These are phyloP conservation scores for Philopedon plagiatum DNA, from an alignment of 2,888 invertebrate genomes.

Conservation along the genomic window DNA sequence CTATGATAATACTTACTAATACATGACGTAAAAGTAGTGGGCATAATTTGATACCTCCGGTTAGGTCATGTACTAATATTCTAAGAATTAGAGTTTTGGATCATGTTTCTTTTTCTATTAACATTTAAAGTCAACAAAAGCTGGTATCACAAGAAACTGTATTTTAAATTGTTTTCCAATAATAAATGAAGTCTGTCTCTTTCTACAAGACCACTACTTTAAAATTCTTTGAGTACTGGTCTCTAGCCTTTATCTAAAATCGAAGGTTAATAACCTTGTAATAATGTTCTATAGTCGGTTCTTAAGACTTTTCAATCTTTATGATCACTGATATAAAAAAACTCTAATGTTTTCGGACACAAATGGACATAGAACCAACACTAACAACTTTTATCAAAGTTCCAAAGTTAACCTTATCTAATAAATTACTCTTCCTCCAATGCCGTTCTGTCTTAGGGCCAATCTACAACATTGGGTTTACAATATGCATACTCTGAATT, in stretches of 20 bases:
- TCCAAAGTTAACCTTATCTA: conserved; percentile 28
- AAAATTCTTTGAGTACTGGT: neutral
- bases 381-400: conserved; percentile 45
- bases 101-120: too few species aligned
- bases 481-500: too few species aligned
- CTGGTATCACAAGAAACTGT: too few species aligned
- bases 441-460: conserved; percentile 15
- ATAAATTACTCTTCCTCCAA: conserved; percentile 29
- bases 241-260: neutral
- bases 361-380: conserved; percentile 37
- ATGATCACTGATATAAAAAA: conserved; percentile 34
- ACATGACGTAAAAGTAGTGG: too few species aligned
- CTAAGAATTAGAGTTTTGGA: too few species aligned
- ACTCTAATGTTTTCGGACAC: conserved; percentile 30
- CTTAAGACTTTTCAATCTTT: conserved; percentile 30
- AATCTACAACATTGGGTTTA: neutral
- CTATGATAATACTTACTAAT: too few species aligned
- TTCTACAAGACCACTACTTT: neutral
- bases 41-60: too few species aligned
- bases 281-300: neutral
- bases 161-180: too few species aligned
- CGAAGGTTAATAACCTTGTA: conserved; percentile 8
- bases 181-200: too few species aligned
- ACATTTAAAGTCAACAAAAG: too few species aligned
- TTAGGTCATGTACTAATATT: too few species aligned